Evolutionary conservation across 1,140 invertebrate genomes (phyloP).

Genomic region (Meloidogyne hapla): DNA sequence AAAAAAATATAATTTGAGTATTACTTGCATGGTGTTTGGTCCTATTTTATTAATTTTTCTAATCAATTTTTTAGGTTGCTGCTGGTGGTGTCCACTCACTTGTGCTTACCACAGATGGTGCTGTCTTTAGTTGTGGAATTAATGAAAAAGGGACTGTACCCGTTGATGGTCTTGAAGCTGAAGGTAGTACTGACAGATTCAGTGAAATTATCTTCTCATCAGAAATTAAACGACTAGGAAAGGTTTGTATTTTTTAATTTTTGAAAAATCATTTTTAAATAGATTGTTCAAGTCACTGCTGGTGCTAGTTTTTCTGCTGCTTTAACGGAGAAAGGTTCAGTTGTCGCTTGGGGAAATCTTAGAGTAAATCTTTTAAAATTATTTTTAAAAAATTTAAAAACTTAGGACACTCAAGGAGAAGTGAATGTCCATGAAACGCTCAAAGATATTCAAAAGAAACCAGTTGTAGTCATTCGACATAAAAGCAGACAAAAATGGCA

Average conservation of each 20-base stretch:
- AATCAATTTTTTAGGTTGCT: conserved; percentile 39
- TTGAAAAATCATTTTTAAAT: neutral
- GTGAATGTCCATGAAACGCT: conserved; percentile 53
- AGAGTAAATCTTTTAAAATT: conserved; percentile 33
- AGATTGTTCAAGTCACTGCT: conserved; percentile 60
- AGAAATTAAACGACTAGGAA: conserved; percentile 49
- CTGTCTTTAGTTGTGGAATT: conserved; percentile 55
- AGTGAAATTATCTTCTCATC: conserved; percentile 45
- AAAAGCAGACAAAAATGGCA: conserved; percentile 28
- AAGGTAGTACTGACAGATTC: conserved; percentile 58
- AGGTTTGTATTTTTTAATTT: conserved; percentile 43
- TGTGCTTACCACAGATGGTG: conserved; percentile 52
- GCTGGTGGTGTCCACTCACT: conserved; percentile 61
- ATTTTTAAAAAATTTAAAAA: neutral
- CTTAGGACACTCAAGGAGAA: conserved; percentile 49
- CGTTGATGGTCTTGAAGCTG: conserved; percentile 54
- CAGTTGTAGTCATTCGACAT: conserved; percentile 52
- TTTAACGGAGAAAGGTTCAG: conserved; percentile 56
- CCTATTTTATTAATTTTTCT: neutral
- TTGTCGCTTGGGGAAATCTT: conserved; percentile 62
- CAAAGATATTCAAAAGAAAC: conserved; percentile 53
- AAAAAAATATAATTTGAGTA: neutral
- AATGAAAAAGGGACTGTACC: conserved; percentile 64
- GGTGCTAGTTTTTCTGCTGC: conserved; percentile 54
- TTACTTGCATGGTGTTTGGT: no score